Percentiles rank a stretch among this genome's conserved stretches.
phyloP scores from a whole-genome alignment of 2,113 vertebrate species.

The Sarotherodon lohbergeri region DNA sequence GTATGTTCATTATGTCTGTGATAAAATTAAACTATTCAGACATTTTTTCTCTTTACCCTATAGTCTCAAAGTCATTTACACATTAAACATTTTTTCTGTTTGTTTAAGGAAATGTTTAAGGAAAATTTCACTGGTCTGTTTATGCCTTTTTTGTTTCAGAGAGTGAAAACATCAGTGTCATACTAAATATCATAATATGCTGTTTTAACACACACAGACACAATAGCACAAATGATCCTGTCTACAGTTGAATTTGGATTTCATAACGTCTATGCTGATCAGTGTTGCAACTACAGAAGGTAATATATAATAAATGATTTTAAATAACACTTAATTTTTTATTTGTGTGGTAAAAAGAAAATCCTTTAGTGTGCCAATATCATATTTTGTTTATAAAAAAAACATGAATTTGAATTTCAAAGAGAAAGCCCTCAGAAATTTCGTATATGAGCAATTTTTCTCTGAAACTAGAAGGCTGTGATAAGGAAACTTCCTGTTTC shows the following conservation, averaged over 20 bases:
- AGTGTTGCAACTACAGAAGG: background rate
- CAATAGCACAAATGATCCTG: background rate
- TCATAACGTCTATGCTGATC: background rate
- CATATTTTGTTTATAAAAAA: too few relatives aligned
- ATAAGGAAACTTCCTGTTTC: background rate
- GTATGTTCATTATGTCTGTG: background rate
- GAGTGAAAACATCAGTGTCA: background rate
- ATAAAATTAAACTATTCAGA: background rate
- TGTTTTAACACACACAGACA: background rate
- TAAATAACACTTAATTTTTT: background rate
- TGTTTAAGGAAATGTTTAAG: background rate
- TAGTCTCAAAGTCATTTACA: background rate
- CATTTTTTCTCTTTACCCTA: background rate
- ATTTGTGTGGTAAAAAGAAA: background rate
- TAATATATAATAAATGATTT: background rate
- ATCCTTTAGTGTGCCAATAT: too few relatives aligned
- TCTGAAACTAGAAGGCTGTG: background rate
- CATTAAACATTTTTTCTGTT: too few relatives aligned
- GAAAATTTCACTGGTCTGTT: background rate
- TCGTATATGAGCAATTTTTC: background rate
- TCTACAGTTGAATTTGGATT: background rate
- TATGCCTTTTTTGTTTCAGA: background rate
- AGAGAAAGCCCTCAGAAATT: background rate
- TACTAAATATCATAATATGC: background rate
- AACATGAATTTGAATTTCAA: too few relatives aligned